These are phyloP conservation scores for Yponomeuta malinellus DNA, from an alignment of 2,888 invertebrate species.

Conservation along the genomic window DNA sequence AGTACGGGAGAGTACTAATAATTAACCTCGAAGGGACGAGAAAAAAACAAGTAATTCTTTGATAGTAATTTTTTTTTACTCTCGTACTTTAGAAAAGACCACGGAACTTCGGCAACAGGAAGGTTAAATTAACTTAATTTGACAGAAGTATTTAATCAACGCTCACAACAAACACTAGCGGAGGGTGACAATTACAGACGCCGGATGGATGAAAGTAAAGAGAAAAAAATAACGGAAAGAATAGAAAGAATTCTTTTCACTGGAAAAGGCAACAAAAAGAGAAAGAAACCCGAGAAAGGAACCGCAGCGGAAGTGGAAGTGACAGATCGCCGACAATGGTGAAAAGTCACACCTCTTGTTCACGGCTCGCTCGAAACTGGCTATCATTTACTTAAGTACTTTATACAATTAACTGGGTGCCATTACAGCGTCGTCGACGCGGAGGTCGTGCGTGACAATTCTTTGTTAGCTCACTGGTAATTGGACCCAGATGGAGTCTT, in stretches of 20 bases:
- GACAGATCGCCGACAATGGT: conserved; percentile 73
- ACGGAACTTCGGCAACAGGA: conserved; percentile 33
- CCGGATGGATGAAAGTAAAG: conserved; percentile 31
- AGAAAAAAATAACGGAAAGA: conserved; percentile 28
- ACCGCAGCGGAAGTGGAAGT: conserved; percentile 64
- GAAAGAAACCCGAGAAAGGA: conserved; percentile 55
- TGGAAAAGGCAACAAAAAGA: conserved; percentile 67
- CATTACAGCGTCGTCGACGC: conserved; percentile 44
- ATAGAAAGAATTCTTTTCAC: conserved; percentile 66
- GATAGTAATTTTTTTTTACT: neutral
- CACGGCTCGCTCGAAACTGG: conserved; percentile 55
- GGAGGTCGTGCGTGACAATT: conserved; percentile 53
- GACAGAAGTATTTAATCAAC: conserved; percentile 69
- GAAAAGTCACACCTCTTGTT: conserved; percentile 75
- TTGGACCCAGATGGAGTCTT: conserved; percentile 31
- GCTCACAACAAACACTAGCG: conserved; percentile 60
- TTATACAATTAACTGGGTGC: conserved; percentile 70
- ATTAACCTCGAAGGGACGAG: conserved; percentile 16
- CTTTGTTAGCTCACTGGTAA: conserved; percentile 53
- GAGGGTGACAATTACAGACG: conserved; percentile 71
- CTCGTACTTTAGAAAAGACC: neutral
- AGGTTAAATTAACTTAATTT: conserved; percentile 59
- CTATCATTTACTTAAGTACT: conserved; percentile 74
- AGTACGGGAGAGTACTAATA: conserved; percentile 22
- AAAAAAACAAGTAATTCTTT: neutral